phyloP scores from a whole-genome alignment of 2,113 vertebrate genomes.

The Bettongia penicillata region DNA sequence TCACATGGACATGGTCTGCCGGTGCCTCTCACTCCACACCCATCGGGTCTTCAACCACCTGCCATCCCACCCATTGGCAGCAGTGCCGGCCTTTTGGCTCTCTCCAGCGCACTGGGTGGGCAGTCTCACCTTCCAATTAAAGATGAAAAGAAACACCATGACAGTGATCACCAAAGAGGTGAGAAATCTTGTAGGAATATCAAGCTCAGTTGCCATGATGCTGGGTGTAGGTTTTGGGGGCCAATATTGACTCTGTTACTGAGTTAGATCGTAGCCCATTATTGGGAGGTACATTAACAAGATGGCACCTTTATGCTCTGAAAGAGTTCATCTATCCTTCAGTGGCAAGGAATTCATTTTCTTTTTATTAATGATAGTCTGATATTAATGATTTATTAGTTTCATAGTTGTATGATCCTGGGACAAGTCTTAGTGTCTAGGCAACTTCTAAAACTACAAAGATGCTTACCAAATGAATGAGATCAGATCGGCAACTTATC shows the following conservation, averaged over 20 bases:
- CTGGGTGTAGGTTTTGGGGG: neutral
- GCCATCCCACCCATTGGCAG: slow-evolving; percentile 89
- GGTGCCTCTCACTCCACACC: slow-evolving; percentile 89
- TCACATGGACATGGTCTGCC: slow-evolving; percentile 91
- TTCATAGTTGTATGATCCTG: neutral
- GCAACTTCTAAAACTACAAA: neutral
- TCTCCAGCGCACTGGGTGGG: slow-evolving; percentile 88
- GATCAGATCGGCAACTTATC: neutral
- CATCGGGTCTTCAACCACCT: slow-evolving; percentile 89
- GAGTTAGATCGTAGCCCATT: slow-evolving; percentile 38
- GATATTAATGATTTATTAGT: neutral
- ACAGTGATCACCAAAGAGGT: slow-evolving; percentile 93
- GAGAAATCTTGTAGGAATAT: neutral
- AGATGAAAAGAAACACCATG: slow-evolving; percentile 92
- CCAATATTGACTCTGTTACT: neutral
- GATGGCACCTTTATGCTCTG: neutral
- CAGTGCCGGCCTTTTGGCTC: slow-evolving; percentile 89
- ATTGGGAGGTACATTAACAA: slow-evolving; percentile 24
- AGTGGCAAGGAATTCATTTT: slow-evolving; percentile 2
- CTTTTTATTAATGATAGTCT: neutral
- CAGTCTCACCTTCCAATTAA: slow-evolving; percentile 91
- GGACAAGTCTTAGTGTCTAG: neutral
- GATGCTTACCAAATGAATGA: neutral
- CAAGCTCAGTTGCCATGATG: neutral
- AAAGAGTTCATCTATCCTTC: neutral